phyloP scores from a whole-genome alignment of 2,797 vertebrate genomes.

The Neomorphus geoffroyi region DNA sequence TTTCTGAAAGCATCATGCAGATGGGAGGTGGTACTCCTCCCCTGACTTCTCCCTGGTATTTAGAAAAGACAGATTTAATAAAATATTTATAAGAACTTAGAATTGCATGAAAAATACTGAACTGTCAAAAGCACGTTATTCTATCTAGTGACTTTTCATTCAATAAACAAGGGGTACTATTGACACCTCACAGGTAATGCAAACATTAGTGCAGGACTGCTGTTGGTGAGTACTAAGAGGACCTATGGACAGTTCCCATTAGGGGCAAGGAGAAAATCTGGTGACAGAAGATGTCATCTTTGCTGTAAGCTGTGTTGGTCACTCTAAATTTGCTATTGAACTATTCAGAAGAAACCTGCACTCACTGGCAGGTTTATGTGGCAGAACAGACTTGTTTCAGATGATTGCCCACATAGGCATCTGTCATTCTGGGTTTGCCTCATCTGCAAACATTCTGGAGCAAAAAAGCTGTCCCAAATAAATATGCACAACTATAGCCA shows the following conservation, averaged over 20 bases:
- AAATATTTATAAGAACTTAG: neutral
- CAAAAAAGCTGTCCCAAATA: neutral
- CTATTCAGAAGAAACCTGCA: neutral
- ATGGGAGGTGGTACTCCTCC: neutral
- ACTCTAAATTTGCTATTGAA: neutral
- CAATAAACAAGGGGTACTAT: neutral
- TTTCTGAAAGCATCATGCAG: neutral
- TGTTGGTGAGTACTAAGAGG: neutral
- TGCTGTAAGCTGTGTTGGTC: neutral
- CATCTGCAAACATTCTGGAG: neutral
- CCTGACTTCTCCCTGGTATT: neutral
- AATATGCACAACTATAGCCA: neutral
- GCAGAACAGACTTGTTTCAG: neutral
- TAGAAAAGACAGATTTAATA: neutral
- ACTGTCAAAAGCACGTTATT: neutral
- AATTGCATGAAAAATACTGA: neutral
- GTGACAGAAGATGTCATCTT: neutral
- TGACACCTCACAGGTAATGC: neutral
- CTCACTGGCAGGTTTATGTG: neutral
- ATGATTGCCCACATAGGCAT: neutral
- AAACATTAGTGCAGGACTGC: neutral
- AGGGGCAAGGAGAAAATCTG: neutral
- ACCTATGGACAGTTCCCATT: neutral
- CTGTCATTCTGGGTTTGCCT: neutral
- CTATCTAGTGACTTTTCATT: neutral